Base-by-base conservation (phyloP, 2,113 vertebrate species). In the Empidonax alnorum region DNA sequence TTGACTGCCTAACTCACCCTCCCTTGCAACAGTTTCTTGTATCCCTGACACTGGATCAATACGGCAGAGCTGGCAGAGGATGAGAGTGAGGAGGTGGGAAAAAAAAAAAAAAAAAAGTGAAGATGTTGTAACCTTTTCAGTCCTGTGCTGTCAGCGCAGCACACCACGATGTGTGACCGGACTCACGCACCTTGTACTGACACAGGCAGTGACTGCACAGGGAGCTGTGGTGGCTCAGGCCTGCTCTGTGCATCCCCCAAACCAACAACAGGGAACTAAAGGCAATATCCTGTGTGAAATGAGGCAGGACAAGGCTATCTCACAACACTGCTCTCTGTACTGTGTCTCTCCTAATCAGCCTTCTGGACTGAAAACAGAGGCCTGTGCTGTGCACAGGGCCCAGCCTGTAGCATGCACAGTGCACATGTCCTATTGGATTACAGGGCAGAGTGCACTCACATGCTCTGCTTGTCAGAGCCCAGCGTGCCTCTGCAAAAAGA, bases 391-490 rank as follows among this genome's bases (percentile, higher is more conserved):
- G 24, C 68, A 33, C 2, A 47, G 75, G 83, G 58, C 84, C 76
- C 89, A 79, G 94, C 42, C 85, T 18, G 53, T 10, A 77, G 92
- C 92, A 93, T 3, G 89, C 92, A 94, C 82, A 31, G 79, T 95
- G 95, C 94, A 97, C 96, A 95, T 0, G 96, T 96, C 97, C 78
- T 93, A 87, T 96, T 87, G 89, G 86, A 97, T 97, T 96, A 96
- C 90, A 76, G 90, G 84, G 76, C 92, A 92, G 59, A 95, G 58
- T 52, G 94, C 93, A 89, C 94, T 92, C 93, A 90, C 74, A 59
- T 41, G 94, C 59, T 31, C 63, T 73, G 87, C 79, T 59, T 75
- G 69, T 73, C 68, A 74, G 88, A 85, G 87, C 73, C 72, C 95
- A 90, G 81, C 35, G 8, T 27, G 62, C 55, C 55, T 52, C 66